Evolutionary conservation across 2,113 vertebrate genomes (phyloP).

Genomic region (Motacilla alba): DNA sequence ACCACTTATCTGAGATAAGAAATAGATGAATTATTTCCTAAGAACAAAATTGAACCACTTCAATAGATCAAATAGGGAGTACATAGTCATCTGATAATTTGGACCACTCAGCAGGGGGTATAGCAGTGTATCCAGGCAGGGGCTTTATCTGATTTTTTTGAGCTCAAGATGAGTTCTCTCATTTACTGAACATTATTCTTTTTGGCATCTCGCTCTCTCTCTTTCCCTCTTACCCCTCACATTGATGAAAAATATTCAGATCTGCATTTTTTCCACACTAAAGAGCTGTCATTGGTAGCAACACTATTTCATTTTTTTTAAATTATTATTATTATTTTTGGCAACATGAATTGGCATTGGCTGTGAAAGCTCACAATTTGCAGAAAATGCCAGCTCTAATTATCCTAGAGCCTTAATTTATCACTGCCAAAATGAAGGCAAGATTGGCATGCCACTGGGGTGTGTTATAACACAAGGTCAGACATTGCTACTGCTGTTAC

Average conservation of each 20-base stretch:
- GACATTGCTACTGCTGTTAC: background rate
- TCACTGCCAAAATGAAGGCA: conserved; percentile 8
- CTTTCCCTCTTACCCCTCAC: rapidly evolving
- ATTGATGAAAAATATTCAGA: background rate
- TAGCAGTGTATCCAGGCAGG: background rate
- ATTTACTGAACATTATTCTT: background rate
- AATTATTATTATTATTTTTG: background rate
- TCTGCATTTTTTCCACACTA: background rate
- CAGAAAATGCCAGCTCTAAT: conserved; percentile 30
- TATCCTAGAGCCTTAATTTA: background rate
- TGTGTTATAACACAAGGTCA: conserved; percentile 28
- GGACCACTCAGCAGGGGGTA: background rate
- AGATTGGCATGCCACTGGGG: conserved; percentile 8
- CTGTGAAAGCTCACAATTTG: background rate
- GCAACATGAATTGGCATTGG: background rate
- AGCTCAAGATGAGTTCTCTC: background rate
- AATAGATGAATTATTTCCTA: background rate
- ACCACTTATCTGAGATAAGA: background rate
- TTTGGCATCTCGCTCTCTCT: background rate
- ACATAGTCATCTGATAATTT: background rate
- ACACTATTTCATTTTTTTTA: background rate
- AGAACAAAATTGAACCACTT: background rate
- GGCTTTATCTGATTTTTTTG: background rate
- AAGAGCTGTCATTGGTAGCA: background rate
- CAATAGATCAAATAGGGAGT: background rate